Conservation (phyloP, 2,113 vertebrate species). For the Notiomystis cincta region DNA sequence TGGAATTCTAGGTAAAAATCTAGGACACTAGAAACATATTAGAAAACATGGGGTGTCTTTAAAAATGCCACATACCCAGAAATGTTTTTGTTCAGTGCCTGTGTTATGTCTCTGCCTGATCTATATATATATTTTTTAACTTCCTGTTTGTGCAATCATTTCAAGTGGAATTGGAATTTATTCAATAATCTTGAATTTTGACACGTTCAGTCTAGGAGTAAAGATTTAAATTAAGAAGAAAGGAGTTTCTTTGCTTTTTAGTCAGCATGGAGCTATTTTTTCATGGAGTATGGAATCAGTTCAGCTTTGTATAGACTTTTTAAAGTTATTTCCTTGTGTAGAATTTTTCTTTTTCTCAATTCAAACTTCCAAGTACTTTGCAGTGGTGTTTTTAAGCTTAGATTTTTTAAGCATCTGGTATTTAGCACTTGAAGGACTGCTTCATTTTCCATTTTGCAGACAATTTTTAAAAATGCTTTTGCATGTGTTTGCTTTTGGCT, state of each 20-base stretch:
- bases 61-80: not conserved
- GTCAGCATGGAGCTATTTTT: not conserved
- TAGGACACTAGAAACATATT: not conserved
- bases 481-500: not conserved
- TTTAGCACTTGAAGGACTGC: not conserved
- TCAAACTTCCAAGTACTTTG: not conserved
- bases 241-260: not conserved
- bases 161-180: not conserved
- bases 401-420: not conserved
- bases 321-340: not conserved
- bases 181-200: not conserved
- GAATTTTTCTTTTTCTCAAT: not conserved
- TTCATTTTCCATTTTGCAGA: not conserved
- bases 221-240: not conserved
- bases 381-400: not conserved
- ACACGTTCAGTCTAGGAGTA: not conserved
- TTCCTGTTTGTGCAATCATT: not conserved
- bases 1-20: not conserved
- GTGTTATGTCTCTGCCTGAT: not conserved
- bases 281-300: not conserved
- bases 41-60: not conserved
- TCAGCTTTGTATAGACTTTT: not conserved
- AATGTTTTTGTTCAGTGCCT: not conserved
- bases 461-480: slow-evolving; percentile 10
- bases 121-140: not conserved